Evolutionary conservation across 1,140 invertebrate genomes (phyloP), one percentile per base, ranked within the genome.

Genomic region (Drosophila miranda): DNA sequence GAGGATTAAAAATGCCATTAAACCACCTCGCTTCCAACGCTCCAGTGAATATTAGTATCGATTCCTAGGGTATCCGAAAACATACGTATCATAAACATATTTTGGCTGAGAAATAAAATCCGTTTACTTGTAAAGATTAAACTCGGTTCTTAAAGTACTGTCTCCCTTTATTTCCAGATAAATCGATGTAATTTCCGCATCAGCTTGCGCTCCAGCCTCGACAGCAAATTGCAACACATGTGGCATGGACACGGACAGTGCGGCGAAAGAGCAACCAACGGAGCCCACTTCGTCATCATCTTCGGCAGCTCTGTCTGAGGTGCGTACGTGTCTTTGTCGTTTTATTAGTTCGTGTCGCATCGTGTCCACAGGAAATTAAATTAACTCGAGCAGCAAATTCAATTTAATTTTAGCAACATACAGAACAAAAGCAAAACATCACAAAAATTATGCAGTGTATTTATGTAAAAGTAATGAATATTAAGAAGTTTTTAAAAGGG

Each of bases 351-450:
- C 16, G 16, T 16, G 16, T 69, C 74, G 82, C 78, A 56, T 74
- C 63, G 62, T 53, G 51, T 78, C 57, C 70, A 19, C 66, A 68
- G 82, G 82, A 86, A 86, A 86, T 86, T 81, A 81, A 86, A 87
- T 78, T 81, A 75, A 75, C 63, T 86, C 78, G 64, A 75, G 82
- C 82, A 71, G 70, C 48, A 71, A 86, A 82, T 86, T 78, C 62
- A 82, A 78, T 86, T 86, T 78, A 57, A 59, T 81, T 56, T 75
- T 43, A 55, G 63, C 67, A 55, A 46, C 57, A 62, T 41, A 28
- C 44, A 38, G 14, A 60, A 49, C 13, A 62, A 45, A 30, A 61
- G 13, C 5, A 23, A 13, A 57, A 14, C 34, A 3, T 19, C 8
- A 6, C 9, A 0, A 16, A 34, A 13, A 8, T 38, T 1, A 5